Conservation (phyloP, 2,888 invertebrate genomes). For the Cynaeus angustus region DNA sequence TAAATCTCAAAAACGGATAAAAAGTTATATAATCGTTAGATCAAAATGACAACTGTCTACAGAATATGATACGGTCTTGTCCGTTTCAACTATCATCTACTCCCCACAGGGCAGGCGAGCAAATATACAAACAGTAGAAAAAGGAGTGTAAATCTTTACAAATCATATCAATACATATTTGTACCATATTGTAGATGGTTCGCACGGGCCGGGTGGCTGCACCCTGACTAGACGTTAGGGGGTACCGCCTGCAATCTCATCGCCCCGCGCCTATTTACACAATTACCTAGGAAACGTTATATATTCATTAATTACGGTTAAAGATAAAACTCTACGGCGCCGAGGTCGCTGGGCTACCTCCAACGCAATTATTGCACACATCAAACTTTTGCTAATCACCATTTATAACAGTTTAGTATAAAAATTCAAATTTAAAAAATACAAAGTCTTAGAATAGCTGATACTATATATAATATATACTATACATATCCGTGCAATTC, state of each 20-base stretch:
- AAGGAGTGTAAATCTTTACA: conserved; percentile 72
- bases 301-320: conserved; percentile 63
- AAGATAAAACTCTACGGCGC: conserved; percentile 68
- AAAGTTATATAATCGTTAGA: conserved; percentile 67
- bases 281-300: conserved; percentile 70
- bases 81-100: conserved; percentile 64
- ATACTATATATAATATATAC: conserved; percentile 71
- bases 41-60: conserved; percentile 70
- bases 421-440: conserved; percentile 74
- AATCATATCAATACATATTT: conserved; percentile 71
- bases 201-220: conserved; percentile 52
- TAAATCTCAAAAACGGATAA: conserved; percentile 69
- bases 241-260: conserved; percentile 60
- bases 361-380: conserved; percentile 71
- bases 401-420: conserved; percentile 73
- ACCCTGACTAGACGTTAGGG: conserved; percentile 52
- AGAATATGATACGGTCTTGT: conserved; percentile 69
- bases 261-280: conserved; percentile 67
- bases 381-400: conserved; percentile 71
- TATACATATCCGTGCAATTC: conserved; percentile 72
- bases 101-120: conserved; percentile 66
- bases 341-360: conserved; percentile 60
- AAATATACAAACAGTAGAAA: conserved; percentile 73
- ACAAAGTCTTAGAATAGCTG: conserved; percentile 73
- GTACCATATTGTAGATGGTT: conserved; percentile 69